Evolutionary conservation across 2,797 vertebrate species (phyloP).

Genomic region (Lycodopsis pacificus): DNA sequence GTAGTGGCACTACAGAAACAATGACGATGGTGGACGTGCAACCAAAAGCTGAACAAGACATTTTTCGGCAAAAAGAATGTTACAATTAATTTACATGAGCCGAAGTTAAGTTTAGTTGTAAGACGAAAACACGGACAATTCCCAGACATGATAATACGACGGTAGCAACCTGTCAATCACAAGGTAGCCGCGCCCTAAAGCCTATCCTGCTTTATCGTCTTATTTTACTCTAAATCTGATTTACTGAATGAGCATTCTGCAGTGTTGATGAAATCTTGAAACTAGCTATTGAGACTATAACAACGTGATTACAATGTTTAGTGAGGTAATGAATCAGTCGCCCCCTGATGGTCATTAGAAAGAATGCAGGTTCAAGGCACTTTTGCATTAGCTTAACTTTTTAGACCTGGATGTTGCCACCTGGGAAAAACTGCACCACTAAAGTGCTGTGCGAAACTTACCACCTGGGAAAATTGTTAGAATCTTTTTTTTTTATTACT

Average conservation of each 20-base stretch:
- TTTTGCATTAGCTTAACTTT: not conserved
- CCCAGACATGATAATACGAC: not conserved
- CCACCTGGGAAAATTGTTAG: not conserved
- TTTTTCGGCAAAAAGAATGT: too few relatives aligned
- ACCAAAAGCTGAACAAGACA: too few relatives aligned
- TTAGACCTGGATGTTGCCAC: too few relatives aligned
- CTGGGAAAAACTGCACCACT: too few relatives aligned
- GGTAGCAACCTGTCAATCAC: not conserved
- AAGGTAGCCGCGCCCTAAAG: too few relatives aligned
- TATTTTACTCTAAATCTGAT: not conserved
- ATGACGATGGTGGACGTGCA: too few relatives aligned
- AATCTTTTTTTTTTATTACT: not conserved
- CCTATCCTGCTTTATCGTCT: not conserved
- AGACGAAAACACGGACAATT: too few relatives aligned
- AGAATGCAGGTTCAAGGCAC: not conserved
- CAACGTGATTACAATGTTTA: not conserved
- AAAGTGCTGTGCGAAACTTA: too few relatives aligned
- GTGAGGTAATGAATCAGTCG: not conserved
- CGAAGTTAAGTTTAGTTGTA: too few relatives aligned
- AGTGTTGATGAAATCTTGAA: not conserved
- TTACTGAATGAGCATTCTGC: not conserved
- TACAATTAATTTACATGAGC: too few relatives aligned
- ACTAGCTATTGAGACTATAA: not conserved
- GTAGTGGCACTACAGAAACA: too few relatives aligned
- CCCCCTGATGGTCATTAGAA: not conserved